These are phyloP conservation scores for Lipotes vexillifer DNA, from an alignment of 2,113 vertebrate genomes.

Conservation along the genomic window DNA sequence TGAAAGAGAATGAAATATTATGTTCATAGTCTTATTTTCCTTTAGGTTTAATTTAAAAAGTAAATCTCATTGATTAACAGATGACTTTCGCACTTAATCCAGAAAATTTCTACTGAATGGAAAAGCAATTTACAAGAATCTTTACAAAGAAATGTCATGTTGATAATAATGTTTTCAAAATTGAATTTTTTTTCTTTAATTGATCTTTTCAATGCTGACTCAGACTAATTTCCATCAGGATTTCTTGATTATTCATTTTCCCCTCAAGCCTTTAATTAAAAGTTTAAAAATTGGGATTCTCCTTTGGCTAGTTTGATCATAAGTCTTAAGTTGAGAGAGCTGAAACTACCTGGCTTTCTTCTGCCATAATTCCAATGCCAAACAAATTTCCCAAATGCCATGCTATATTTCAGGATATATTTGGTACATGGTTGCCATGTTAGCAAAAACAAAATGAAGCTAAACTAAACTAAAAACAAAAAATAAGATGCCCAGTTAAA, in stretches of 20 bases:
- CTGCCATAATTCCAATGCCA: not conserved
- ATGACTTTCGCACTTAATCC: slow-evolving; percentile 7
- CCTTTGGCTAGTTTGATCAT: not conserved
- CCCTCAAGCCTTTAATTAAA: not conserved
- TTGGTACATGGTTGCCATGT: not conserved
- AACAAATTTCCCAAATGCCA: not conserved
- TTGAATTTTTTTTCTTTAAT: slow-evolving; percentile 3
- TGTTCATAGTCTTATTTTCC: not conserved
- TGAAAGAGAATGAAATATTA: not conserved
- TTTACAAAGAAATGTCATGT: slow-evolving; percentile 38
- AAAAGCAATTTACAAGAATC: slow-evolving; percentile 28
- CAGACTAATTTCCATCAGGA: not conserved
- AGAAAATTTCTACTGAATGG: not conserved
- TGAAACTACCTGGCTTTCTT: not conserved
- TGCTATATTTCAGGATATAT: not conserved
- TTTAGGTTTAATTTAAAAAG: slow-evolving; percentile 13
- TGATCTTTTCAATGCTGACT: slow-evolving; percentile 26
- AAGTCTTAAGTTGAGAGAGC: not conserved
- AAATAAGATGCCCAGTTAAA: not conserved
- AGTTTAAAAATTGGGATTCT: not conserved
- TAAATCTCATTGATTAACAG: slow-evolving; percentile 2
- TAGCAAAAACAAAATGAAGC: not conserved
- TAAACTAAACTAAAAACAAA: not conserved
- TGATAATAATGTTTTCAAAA: slow-evolving; percentile 38
- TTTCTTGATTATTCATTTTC: slow-evolving; percentile 1